Evolutionary conservation across 2,888 invertebrate species (phyloP), one percentile per base, ranked within the genome.

Genomic region (Selenia dentaria): DNA sequence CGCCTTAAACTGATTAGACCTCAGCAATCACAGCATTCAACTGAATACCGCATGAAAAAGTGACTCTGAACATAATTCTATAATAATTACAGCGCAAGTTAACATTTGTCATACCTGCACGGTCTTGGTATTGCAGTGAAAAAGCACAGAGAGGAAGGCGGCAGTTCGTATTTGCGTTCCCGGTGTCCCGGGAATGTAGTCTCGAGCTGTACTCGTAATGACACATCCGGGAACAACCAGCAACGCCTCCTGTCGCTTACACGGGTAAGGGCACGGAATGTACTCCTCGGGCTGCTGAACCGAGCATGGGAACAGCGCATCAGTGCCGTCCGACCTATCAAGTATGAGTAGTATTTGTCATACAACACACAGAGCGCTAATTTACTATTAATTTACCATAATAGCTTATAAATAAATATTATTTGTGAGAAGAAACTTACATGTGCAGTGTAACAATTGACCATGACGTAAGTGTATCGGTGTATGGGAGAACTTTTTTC

Each of bases 201-300:
- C 68, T 59, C 59, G 59, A 63, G 65, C 68, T 59, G 73, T n/a
- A n/a, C n/a, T n/a, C n/a, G n/a, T 75, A 78, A 75, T 70, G 73
- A 71, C 70, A 68, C 70, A 73, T 83, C 86, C 85, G 77, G 83
- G 85, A 85, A 79, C 80, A 72, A 71, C 72, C 83, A 81, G 83
- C n/a, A n/a, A 77, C 84, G 83, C 74, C 60, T 22, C 22, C 8
- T 1, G 22, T 65, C 59, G 60, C 57, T 16, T 16, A 16, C 58
- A 59, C 83, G 13, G 24, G 33, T 83, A 88, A 76, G 87, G 89
- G 77, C 85, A 88, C 82, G 71, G 88, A 86, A 88, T 88, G 83
- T 76, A 69, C 72, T 88, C 82, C 76, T 69, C 72, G 63, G 59
- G 67, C 61, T 62, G 68, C 66, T 61, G 59, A 59, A 57, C 62